These are phyloP conservation scores for Himalopsyche anomala DNA, from an alignment of 2,888 invertebrate genomes.

Conservation along the genomic window DNA sequence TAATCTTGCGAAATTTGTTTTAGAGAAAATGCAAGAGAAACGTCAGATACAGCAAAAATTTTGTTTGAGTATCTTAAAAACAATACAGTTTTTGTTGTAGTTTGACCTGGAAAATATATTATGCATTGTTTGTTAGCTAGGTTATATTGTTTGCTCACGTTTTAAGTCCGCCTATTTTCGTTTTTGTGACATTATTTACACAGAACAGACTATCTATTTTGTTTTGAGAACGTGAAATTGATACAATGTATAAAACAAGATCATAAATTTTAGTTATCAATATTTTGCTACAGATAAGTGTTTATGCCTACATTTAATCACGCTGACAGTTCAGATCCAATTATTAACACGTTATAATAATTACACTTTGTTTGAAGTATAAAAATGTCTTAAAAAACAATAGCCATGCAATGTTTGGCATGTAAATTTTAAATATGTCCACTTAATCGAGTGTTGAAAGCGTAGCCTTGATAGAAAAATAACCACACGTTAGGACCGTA, in stretches of 20 bases:
- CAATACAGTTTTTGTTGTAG: not conserved
- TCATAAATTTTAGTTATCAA: no score
- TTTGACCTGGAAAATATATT: constrained; percentile 34
- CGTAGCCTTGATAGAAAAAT: no score
- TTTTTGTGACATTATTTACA: not conserved
- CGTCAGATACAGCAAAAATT: not conserved
- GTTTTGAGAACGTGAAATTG: constrained; percentile 15
- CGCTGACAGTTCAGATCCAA: no score
- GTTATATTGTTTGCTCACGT: constrained; percentile 1
- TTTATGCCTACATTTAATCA: no score
- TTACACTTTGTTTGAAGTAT: no score
- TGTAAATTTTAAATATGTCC: no score
- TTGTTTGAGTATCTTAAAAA: not conserved
- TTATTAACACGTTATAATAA: no score
- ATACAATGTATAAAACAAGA: not conserved
- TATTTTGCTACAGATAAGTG: no score
- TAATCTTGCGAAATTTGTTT: not conserved
- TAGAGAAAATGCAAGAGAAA: not conserved
- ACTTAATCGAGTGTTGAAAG: no score
- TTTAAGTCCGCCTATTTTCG: not conserved
- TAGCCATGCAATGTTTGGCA: no score
- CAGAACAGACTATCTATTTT: not conserved
- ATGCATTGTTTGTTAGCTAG: constrained; percentile 24
- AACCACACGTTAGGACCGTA: no score
- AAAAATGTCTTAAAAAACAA: no score